Base-by-base conservation (phyloP, 1,140 invertebrate genomes). In the Teleopsis dalmanni region DNA sequence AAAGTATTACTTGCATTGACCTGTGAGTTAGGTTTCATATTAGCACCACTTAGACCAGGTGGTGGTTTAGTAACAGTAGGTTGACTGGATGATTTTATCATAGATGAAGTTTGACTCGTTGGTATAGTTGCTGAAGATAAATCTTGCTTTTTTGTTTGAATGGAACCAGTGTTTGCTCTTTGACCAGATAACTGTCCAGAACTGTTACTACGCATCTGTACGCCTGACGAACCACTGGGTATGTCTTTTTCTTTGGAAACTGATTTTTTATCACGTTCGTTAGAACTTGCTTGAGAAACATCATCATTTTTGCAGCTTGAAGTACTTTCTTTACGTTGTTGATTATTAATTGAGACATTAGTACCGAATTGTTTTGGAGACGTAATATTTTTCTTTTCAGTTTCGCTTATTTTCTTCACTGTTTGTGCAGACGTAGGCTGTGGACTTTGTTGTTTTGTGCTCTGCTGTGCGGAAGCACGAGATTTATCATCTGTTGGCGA, bases 291-390 rank as follows among this genome's bases (percentile, higher is more conserved):
- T 16, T 27, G n/a, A 4, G 25, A 23, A 5, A 33, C 34, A 13
- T 47, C 47, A 27, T 53, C 48, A 14, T 33, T 45, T 50, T 50
- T 50, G 13, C 22, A 41, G n/a, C 37, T 42, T 22, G 49, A 46
- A 4, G 46, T 36, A 42, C 50, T 54, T 25, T 51, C 53, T 33
- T 47, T 41, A 19, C 47, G 41, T 47, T 36, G 31, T 19, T 64
- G 59, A 53, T 59, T 66, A 52, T 59, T 23, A n/a, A n/a, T n/a
- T n/a, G n/a, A n/a, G 14, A n/a, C 36, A 52, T 48, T 55, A 45
- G 49, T 53, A 50, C 36, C 50, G 35, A 53, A 48, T 14, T 43
- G 55, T 21, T 53, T 54, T 1, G n/a, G 2, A 35, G 35, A 9
- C 4, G 50, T 22, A 11, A 33, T 34, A 1, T 33, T 25, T 29